phyloP scores from a whole-genome alignment of 2,113 vertebrate species.

The Gasterosteus aculeatus region DNA sequence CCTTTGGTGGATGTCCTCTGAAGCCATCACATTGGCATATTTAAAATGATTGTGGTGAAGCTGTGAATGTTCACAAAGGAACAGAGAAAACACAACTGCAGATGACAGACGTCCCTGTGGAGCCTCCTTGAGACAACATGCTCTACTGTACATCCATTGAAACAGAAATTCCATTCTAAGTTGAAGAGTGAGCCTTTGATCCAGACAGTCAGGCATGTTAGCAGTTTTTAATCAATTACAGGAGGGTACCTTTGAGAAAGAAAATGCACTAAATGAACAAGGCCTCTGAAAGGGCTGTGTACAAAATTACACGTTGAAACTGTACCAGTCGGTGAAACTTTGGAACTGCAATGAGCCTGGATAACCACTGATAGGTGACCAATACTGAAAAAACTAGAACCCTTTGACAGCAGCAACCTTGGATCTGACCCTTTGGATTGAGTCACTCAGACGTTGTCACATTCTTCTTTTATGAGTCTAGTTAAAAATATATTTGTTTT shows the following conservation, averaged over 20 bases:
- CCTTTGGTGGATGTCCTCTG: background rate
- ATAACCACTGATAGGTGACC: background rate
- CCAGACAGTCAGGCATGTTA: constrained; percentile 20
- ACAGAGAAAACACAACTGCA: constrained; percentile 34
- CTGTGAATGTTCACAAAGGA: constrained; percentile 40
- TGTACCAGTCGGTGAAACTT: background rate
- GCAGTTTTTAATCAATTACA: constrained; percentile 2
- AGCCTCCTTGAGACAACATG: constrained; percentile 34
- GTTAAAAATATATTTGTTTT: background rate
- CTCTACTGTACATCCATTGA: constrained; percentile 30
- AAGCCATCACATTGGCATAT: constrained; percentile 26
- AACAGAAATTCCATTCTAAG: constrained; percentile 21
- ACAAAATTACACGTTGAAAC: background rate
- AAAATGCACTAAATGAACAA: background rate
- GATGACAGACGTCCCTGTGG: constrained; percentile 40
- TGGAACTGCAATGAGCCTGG: background rate
- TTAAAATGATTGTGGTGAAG: constrained; percentile 12
- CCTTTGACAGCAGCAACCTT: background rate
- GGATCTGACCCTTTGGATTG: background rate
- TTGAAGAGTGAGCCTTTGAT: constrained; percentile 35
- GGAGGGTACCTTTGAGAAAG: background rate
- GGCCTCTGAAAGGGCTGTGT: background rate
- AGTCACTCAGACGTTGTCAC: background rate
- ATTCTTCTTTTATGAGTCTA: background rate
- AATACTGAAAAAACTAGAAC: background rate